Conservation (phyloP, 2,113 vertebrate species). For the Zeus faber region DNA sequence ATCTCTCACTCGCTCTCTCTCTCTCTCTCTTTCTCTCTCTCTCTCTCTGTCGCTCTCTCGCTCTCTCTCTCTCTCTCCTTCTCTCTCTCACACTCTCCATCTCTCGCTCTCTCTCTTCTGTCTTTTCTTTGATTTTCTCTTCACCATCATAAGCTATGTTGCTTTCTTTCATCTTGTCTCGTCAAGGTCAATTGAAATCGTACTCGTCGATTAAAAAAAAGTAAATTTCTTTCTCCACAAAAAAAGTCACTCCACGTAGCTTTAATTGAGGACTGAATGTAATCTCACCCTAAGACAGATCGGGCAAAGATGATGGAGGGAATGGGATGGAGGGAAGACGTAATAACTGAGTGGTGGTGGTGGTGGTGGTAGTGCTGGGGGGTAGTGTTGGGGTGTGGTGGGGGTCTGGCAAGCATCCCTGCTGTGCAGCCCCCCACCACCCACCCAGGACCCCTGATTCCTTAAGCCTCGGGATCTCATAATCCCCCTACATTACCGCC, state of each 20-base stretch:
- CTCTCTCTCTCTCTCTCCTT: conserved; percentile 3
- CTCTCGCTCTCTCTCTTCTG: conserved; percentile 5
- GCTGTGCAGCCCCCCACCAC: conserved; percentile 21
- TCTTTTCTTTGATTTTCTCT: background rate
- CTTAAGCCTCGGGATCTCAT: conserved; percentile 29
- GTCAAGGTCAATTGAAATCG: too few species aligned
- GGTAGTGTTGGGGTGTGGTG: conserved; percentile 26
- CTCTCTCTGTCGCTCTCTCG: conserved; percentile 28
- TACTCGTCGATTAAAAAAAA: too few species aligned
- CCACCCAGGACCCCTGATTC: background rate
- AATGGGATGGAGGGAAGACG: conserved; percentile 7
- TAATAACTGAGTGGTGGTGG: conserved; percentile 38
- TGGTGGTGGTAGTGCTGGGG: too few species aligned
- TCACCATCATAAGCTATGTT: too few species aligned
- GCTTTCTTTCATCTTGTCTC: too few species aligned
- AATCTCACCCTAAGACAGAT: too few species aligned
- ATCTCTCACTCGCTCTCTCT: conserved; percentile 27
- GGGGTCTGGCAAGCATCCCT: conserved; percentile 21
- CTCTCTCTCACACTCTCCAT: conserved; percentile 7
- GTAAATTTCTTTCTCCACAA: too few species aligned
- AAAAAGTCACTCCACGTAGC: conserved; percentile 12
- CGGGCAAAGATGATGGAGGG: too few species aligned
- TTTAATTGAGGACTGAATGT: too few species aligned
- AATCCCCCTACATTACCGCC: conserved; percentile 41
- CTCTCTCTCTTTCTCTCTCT: conserved; percentile 8